Conservation (phyloP, 2,797 vertebrate species). For the Pipistrellus pipistrellus region DNA sequence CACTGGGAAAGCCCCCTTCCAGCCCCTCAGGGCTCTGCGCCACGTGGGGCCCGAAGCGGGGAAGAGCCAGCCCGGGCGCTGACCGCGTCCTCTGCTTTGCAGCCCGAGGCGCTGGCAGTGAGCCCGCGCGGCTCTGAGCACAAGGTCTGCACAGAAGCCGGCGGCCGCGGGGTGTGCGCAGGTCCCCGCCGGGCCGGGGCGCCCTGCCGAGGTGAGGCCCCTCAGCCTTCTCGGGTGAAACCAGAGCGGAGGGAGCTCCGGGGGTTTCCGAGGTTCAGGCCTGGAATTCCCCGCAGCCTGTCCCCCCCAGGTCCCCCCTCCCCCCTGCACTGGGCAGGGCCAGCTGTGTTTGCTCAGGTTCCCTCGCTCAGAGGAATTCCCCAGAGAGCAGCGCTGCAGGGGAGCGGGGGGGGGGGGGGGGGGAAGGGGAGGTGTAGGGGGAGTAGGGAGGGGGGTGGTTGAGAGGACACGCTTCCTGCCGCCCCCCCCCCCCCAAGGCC, state of each 20-base stretch:
- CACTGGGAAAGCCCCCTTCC: too few relatives aligned
- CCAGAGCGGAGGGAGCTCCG: too few relatives aligned
- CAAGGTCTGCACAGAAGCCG: slow-evolving; percentile 14
- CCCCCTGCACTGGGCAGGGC: not conserved
- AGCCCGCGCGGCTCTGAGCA: slow-evolving; percentile 87
- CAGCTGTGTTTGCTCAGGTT: not conserved
- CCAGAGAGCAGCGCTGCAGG: not conserved
- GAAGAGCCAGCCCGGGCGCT: not conserved
- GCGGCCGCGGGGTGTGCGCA: slow-evolving; percentile 81
- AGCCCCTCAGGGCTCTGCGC: too few relatives aligned
- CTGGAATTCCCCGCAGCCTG: slow-evolving; percentile 48
- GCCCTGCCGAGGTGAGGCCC: slow-evolving; percentile 85
- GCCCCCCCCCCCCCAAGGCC: too few relatives aligned
- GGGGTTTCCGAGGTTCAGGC: slow-evolving; percentile 61
- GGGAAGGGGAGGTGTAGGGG: too few relatives aligned
- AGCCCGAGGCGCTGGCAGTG: slow-evolving; percentile 83
- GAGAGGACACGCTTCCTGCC: too few relatives aligned
- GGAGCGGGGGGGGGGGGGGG: fast-evolving
- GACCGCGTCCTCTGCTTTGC: slow-evolving; percentile 73
- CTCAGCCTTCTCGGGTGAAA: too few relatives aligned
- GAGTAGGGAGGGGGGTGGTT: too few relatives aligned
- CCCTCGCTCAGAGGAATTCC: not conserved
- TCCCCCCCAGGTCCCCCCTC: not conserved
- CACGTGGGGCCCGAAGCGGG: too few relatives aligned
- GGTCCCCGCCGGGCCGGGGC: slow-evolving; percentile 80